phyloP scores from a whole-genome alignment of 2,888 invertebrate genomes.

The Heliconius cydno region DNA sequence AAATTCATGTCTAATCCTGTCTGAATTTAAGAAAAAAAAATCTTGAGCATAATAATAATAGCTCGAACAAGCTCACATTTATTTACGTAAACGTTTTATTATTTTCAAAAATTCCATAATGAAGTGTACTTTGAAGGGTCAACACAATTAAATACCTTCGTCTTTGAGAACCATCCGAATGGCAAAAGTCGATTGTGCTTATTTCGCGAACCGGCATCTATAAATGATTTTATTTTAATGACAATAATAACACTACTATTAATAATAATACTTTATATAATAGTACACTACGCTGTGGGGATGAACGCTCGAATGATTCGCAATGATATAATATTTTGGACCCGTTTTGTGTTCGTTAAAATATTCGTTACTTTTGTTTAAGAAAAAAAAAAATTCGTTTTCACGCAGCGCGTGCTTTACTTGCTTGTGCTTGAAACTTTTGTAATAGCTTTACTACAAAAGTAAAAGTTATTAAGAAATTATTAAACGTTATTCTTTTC shows the following conservation, averaged over 20 bases:
- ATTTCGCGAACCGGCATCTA: conserved; percentile 74
- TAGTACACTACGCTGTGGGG: conserved; percentile 75
- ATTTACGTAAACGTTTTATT: conserved; percentile 33
- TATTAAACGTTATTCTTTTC: not conserved
- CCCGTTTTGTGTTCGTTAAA: conserved; percentile 47
- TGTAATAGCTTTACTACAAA: not conserved
- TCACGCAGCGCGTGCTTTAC: conserved; percentile 47
- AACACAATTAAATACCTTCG: conserved; percentile 75
- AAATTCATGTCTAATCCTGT: not conserved
- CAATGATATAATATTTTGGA: conserved; percentile 68
- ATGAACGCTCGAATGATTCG: conserved; percentile 77
- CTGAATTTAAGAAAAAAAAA: not conserved
- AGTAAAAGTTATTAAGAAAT: not conserved
- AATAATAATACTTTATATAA: conserved; percentile 74
- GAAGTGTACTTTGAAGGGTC: conserved; percentile 69
- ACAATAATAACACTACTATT: conserved; percentile 74
- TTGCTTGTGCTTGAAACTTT: not conserved
- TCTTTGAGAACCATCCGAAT: conserved; percentile 77
- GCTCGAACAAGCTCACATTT: conserved; percentile 1
- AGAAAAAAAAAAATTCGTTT: conserved; percentile 41
- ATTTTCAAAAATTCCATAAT: conserved; percentile 57
- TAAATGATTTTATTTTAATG: conserved; percentile 73
- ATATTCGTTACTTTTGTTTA: conserved; percentile 53
- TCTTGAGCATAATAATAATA: not conserved
- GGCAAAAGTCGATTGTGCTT: conserved; percentile 82